Base-by-base conservation (phyloP, 2,888 invertebrate species). In the Marronus borbonicus region DNA sequence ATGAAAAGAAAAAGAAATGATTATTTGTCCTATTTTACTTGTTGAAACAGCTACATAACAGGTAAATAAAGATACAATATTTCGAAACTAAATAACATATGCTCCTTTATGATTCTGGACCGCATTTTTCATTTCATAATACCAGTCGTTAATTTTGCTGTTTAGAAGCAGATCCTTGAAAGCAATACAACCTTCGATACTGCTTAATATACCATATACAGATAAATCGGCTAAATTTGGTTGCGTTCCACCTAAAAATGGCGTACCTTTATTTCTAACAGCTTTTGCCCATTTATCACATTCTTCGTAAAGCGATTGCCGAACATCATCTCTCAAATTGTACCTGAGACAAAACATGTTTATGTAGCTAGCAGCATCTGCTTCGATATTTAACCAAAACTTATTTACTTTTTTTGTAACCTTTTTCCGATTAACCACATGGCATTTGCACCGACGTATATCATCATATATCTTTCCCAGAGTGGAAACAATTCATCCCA, bases 161-260 rank as follows among this genome's bases (percentile, higher is more conserved):
- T 96, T 90, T 1, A 90, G 83, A 50, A 94, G 87, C 65, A 95
- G 89, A 87, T 98, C 98, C 83, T 93, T 90, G 87, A 98, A 98
- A 0, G 98, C 97, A 58, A 90, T 88, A 85, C 98, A 98, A 0
- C 98, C 98, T 89, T 98, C 97, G 86, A 98, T 97, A 86, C 98
- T 97, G 86, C 93, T 95, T 3, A 98, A 90, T 2, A 97, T 93
- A 0, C 98, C 98, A 86, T 93, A 98, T 0, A 98, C 95, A 0
- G 97, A 93, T 70, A 99, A 90, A 90, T 99, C 99, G 0, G 98
- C 96, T 7, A 99, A 90, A 87, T 98, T 96, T 0, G 99, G 99
- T 80, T 92, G 88, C 17, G 92, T 88, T 0, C 98, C 99, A 7
- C 99, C 99, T 89, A 96, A 92, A 87, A 97, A 99, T 28, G 90